Conservation (phyloP, 1,140 invertebrate genomes). For the Phocides pigmalion region DNA sequence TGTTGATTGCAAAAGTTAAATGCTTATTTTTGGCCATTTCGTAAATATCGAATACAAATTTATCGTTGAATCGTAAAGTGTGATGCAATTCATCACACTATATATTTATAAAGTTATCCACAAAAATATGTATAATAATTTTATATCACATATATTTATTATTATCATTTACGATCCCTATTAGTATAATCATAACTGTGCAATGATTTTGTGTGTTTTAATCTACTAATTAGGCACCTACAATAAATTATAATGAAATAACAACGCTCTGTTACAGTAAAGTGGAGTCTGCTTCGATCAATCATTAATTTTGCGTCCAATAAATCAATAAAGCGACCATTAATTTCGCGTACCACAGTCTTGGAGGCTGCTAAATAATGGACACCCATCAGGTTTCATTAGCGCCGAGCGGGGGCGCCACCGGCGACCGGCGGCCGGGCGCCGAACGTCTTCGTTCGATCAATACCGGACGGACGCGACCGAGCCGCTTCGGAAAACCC, state of each 20-base stretch:
- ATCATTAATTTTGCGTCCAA: conserved; percentile 69
- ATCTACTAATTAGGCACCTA: neutral
- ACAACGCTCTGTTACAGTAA: conserved; percentile 4
- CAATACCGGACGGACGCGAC: conserved; percentile 51
- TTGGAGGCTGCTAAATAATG: conserved; percentile 75
- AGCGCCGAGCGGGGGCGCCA: conserved; percentile 67
- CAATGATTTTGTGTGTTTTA: neutral
- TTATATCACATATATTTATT: neutral
- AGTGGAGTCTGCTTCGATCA: conserved; percentile 46
- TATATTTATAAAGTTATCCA: neutral
- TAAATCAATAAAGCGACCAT: conserved; percentile 79
- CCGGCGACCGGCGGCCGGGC: conserved; percentile 71
- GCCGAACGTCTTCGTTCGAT: conserved; percentile 57
- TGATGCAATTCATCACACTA: too few species aligned
- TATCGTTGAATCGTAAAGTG: neutral
- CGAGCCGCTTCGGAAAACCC: conserved; percentile 36
- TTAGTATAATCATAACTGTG: neutral
- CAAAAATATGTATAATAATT: neutral
- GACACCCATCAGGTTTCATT: conserved; percentile 75
- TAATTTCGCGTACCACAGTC: conserved; percentile 70
- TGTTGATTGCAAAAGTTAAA: neutral
- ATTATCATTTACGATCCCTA: neutral
- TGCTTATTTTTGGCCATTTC: neutral
- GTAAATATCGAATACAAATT: neutral
- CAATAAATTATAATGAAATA: conserved; percentile 4